phyloP scores from a whole-genome alignment of 2,888 invertebrate species.

The Dryocosmus kuriphilus region DNA sequence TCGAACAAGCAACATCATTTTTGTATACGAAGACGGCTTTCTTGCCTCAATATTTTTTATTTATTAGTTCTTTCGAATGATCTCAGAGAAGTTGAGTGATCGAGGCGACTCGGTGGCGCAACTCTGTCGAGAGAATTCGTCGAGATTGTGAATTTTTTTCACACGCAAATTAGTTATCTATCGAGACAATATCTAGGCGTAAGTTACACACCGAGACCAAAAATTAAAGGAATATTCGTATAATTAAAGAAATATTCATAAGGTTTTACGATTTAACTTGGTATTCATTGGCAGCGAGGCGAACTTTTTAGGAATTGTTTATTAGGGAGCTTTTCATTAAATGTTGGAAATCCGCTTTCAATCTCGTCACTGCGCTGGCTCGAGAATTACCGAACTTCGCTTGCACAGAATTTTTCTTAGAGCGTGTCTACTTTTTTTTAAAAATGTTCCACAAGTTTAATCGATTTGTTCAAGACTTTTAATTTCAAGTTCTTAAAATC shows the following conservation, averaged over 20 bases:
- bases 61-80: background rate
- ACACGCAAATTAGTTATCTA: slow-evolving; percentile 62
- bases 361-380: slow-evolving; percentile 14
- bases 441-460: too few species aligned
- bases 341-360: background rate
- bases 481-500: too few species aligned
- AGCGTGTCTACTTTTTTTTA: background rate
- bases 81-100: slow-evolving; percentile 7
- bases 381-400: slow-evolving; percentile 26
- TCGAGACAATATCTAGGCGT: slow-evolving; percentile 76
- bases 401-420: background rate
- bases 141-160: slow-evolving; percentile 39
- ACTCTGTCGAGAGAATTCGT: slow-evolving; percentile 13
- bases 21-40: slow-evolving; percentile 9
- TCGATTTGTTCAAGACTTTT: too few species aligned
- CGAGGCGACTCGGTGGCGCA: slow-evolving; percentile 6
- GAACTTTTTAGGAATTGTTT: slow-evolving; percentile 20
- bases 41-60: background rate
- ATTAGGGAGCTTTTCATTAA: background rate
- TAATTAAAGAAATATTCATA: slow-evolving; percentile 55
- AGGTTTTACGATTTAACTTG: slow-evolving; percentile 61
- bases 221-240: slow-evolving; percentile 72
- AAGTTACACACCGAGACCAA: slow-evolving; percentile 73
- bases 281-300: slow-evolving; percentile 53
- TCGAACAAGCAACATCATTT: background rate